Evolutionary conservation across 1,140 invertebrate genomes (phyloP).

Genomic region (Anthonomus grandis): DNA sequence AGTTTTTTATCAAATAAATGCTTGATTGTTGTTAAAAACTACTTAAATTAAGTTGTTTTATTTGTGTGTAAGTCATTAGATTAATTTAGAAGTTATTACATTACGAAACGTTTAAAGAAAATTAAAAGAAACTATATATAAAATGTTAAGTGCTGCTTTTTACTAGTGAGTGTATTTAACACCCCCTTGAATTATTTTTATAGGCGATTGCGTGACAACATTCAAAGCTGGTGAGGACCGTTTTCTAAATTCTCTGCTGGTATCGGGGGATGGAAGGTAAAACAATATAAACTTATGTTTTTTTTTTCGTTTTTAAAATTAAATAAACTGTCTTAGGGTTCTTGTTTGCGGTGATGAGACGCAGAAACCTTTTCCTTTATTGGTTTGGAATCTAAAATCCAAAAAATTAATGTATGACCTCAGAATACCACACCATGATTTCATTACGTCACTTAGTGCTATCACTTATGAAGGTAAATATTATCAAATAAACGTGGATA

Average conservation of each 20-base stretch:
- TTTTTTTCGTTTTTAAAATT: neutral
- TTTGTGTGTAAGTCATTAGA: no score
- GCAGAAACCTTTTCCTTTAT: slow-evolving; percentile 83
- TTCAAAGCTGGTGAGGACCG: slow-evolving; percentile 86
- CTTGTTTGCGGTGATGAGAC: slow-evolving; percentile 88
- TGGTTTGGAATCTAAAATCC: slow-evolving; percentile 83
- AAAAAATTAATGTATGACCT: slow-evolving; percentile 83
- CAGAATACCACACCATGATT: slow-evolving; percentile 84
- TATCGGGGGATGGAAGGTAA: slow-evolving; percentile 79
- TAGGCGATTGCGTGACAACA: slow-evolving; percentile 78
- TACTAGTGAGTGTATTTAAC: no score
- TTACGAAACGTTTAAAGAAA: no score
- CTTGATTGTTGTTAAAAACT: no score
- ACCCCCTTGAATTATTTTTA: no score
- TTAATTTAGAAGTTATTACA: no score
- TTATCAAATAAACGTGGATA: no score
- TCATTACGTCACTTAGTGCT: slow-evolving; percentile 75
- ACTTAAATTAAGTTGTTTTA: no score
- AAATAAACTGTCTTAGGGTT: slow-evolving; percentile 53
- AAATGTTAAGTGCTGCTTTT: no score
- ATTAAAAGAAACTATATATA: no score
- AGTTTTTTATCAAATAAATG: no score
- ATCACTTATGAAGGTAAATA: slow-evolving; percentile 76
- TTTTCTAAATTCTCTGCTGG: slow-evolving; percentile 82
- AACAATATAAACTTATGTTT: neutral